Evolutionary conservation across 2,113 vertebrate species (phyloP), one percentile per base, ranked within the genome.

Genomic region (Neotragus moschatus): DNA sequence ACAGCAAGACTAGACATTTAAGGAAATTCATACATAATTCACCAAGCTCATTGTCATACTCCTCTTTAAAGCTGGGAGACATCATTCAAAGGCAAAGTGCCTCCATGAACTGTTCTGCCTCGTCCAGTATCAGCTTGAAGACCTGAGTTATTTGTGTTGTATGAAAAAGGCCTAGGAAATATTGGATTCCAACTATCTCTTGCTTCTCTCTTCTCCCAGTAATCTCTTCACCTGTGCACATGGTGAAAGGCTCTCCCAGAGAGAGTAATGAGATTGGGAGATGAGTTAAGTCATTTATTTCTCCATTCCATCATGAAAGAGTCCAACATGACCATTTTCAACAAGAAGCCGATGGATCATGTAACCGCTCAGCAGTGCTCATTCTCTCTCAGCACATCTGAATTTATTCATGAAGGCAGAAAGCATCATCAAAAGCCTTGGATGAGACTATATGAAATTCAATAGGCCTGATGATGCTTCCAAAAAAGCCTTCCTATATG

Each of bases 271-370:
- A 87, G 61, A 13, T 55, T 88, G 17, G 79, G 30, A 95, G 70
- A 87, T 75, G 95, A 95, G 61, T 73, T 90, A 79, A 96, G 63
- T 96, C 92, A 92, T 96, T 94, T 90, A 84, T 92, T 96, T 98
- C 97, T 87, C 84, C 45, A 93, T 97, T 84, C 81, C 30, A 49
- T 97, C 94, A 23, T 30, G 56, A 94, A 92, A 94, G 53, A 36
- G 51, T 87, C 91, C 94, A 84, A 93, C 63, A 63, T 84, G 91
- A 90, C 61, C 33, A 45, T 91, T 96, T 96, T 96, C 87, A 89
- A 43, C 81, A 63, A 96, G 84, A 63, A 60, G 77, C 47, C 53
- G 25, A 39, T 77, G 58, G 92, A 87, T 95, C 92, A 87, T 17
- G 25, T 96, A 90, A 92, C 92, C 23, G 7, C 45, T 70, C 84